Conservation (phyloP, 2,113 vertebrate genomes). For the human region GRCh38 chr18:28027001-28027500, state of each 20-base stretch:
- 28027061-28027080: not conserved
- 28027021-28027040: not conserved
- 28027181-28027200: not conserved
- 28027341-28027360: not conserved
- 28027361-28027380: not conserved
- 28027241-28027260: not conserved
- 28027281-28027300: not conserved
- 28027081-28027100: not conserved
- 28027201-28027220: not conserved
- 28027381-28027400: not conserved
- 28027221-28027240: not conserved
- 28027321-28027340: not conserved
- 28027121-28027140: not conserved
- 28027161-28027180: not conserved
- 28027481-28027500: not conserved
- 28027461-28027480: not conserved
- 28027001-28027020: not conserved
- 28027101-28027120: not conserved
- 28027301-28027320: not conserved
- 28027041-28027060: not conserved
- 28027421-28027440: slow-evolving; percentile 31
- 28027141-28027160: no score
- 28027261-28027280: not conserved
- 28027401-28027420: not conserved
- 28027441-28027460: not conserved